Base-by-base conservation (phyloP, 2,113 vertebrate genomes). In the Phalacrocorax pelagicus region DNA sequence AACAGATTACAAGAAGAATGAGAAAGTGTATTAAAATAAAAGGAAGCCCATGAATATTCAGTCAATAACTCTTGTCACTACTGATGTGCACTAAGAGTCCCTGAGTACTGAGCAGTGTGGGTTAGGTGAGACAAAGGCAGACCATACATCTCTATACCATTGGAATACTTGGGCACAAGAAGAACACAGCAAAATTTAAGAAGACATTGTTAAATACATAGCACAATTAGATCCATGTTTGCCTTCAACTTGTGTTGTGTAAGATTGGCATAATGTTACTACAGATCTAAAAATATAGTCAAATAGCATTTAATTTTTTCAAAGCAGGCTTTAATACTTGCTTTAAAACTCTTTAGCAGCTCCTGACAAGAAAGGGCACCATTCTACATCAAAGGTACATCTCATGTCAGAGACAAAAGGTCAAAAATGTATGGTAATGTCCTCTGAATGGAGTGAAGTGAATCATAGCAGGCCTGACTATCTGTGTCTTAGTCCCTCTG, bases 281-380 rank as follows among this genome's bases (percentile, higher is more conserved):
- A 73, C 6, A 72, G 29, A 93, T 67, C 8, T 81, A 18, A 97
- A 96, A 94, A 87, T 65, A 80, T 18, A 30, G 75, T 80, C 19
- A 88, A 79, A 65, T 55, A 78, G 6, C 10, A 18, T 38, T 75
- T 81, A 38, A 38, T 55, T 78, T 71, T 81, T 94, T 62, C 27
- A 24, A 91, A 95, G 17, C 2, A 30, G 18, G 5, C 19, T 97
- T 87, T 90, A 94, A 81, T 88, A 26, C 44, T 86, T 7, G 14
- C 27, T 95, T 94, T 89, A 74, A 38, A 94, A 66, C 19, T 97
- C 52, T 90, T 95, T 90, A 96, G 26, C n/a, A 95, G 27, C 55
- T 88, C 27, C 52, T 80, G 47, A 92, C 36, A 93, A 88, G 32
- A 88, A 90, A 65, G 4, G 20, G 2, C 21, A 80, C 2, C 12